phyloP scores from a whole-genome alignment of 2,113 vertebrate genomes.

The Ia io region DNA sequence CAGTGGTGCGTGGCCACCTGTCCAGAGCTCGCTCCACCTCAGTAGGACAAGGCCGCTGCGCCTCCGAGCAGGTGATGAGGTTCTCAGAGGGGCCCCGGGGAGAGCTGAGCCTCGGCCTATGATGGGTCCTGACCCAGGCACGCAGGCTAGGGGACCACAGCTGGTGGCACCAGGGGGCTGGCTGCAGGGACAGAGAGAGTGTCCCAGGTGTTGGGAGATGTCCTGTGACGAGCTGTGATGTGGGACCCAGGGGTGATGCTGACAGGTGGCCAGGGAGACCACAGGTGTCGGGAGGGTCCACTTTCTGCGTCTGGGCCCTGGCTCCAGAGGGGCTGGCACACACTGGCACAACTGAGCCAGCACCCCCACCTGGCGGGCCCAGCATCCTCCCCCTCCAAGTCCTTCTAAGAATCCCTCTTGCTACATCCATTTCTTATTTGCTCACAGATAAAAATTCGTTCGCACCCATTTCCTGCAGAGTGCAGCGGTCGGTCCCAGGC shows the following conservation, averaged over 20 bases:
- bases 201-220: too few species aligned
- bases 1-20: background rate
- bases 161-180: background rate
- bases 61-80: background rate
- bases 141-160: background rate
- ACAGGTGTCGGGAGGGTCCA: background rate
- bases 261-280: background rate
- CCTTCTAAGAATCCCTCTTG: background rate
- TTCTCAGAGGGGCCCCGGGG: background rate
- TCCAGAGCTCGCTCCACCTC: background rate
- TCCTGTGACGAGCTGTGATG: background rate
- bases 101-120: background rate
- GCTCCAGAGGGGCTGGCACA: background rate
- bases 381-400: background rate
- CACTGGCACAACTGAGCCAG: accelerated
- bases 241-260: background rate
- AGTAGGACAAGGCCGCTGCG: background rate
- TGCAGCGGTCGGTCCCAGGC: background rate
- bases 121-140: background rate
- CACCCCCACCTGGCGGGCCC: background rate
- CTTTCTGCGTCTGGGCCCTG: background rate
- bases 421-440: background rate
- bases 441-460: background rate
- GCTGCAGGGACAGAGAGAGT: background rate
- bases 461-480: background rate